Evolutionary conservation across 2,888 invertebrate species (phyloP).

Genomic region (Cheilosia scutellata): DNA sequence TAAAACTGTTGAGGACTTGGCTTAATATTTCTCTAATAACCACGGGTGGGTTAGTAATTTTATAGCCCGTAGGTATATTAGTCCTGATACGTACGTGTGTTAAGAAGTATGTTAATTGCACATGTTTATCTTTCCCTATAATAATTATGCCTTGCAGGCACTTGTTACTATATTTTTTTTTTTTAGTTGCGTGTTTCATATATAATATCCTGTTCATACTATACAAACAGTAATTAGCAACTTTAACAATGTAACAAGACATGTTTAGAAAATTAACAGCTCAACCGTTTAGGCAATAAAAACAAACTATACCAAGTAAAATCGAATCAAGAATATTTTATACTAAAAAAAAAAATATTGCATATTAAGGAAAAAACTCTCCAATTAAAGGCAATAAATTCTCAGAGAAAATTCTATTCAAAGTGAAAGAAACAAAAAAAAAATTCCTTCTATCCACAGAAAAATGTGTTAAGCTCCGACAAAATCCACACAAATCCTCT

Average conservation of each 20-base stretch:
- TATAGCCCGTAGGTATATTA: constrained; percentile 23
- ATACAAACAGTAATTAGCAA: not conserved
- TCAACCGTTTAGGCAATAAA: not conserved
- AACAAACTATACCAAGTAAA: not conserved
- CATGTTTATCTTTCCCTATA: constrained; percentile 36
- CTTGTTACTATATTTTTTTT: not conserved
- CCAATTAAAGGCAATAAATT: too few species aligned
- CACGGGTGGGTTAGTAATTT: constrained; percentile 32
- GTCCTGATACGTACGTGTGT: not conserved
- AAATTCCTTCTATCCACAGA: not conserved
- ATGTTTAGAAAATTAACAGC: not conserved
- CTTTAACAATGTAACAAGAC: not conserved
- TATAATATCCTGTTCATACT: too few species aligned
- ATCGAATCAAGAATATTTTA: not conserved
- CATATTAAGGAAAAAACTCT: too few species aligned
- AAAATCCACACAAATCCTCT: constrained; percentile 27
- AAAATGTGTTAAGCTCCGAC: constrained; percentile 15
- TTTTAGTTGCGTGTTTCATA: constrained; percentile 36
- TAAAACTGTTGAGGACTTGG: constrained; percentile 43
- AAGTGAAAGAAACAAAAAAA: not conserved
- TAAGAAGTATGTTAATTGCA: constrained; percentile 52
- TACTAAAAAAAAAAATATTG: too few species aligned
- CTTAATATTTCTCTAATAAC: constrained; percentile 40
- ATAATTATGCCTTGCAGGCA: constrained; percentile 15
- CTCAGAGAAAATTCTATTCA: too few species aligned